Evolutionary conservation across 2,113 vertebrate species (phyloP).

Genomic region (Shinisaurus crocodilurus): DNA sequence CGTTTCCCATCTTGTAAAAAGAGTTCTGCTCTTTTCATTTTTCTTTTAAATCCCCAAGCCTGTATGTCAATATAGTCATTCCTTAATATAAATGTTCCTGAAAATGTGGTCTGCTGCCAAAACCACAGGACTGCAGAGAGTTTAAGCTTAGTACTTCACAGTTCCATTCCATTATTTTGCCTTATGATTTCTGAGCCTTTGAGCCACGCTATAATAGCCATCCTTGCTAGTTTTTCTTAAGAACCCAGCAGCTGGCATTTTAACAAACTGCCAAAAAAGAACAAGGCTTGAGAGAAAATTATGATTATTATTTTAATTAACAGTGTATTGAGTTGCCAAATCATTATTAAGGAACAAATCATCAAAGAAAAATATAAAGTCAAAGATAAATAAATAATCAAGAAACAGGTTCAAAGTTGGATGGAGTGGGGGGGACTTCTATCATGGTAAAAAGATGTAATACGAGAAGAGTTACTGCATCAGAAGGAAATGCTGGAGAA

Average conservation of each 20-base stretch:
- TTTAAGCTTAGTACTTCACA: neutral
- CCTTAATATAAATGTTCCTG: constrained; percentile 1
- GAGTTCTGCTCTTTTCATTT: constrained; percentile 47
- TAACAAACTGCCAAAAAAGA: neutral
- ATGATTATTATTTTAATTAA: neutral
- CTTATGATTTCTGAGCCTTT: neutral
- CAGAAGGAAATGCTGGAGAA: constrained; percentile 7
- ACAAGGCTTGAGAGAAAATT: neutral
- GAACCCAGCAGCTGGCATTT: neutral
- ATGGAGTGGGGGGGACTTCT: neutral
- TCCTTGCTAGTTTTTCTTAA: neutral
- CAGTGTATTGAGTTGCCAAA: neutral
- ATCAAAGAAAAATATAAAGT: constrained; percentile 7
- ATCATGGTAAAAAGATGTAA: neutral
- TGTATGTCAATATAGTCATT: constrained; percentile 22
- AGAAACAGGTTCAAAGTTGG: neutral
- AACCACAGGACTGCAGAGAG: neutral
- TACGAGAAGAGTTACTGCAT: constrained; percentile 10
- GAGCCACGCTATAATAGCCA: neutral
- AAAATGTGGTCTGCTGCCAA: constrained; percentile 13
- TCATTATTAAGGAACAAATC: constrained; percentile 11
- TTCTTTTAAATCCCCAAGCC: constrained; percentile 21
- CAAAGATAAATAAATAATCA: neutral
- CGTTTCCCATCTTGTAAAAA: constrained; percentile 16
- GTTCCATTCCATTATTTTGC: constrained; percentile 8